Percentiles rank a stretch among this genome's conserved stretches.
These are phyloP conservation scores for Dermolepida albohirtum DNA, from an alignment of 2,888 invertebrate genomes.

Conservation along the genomic window DNA sequence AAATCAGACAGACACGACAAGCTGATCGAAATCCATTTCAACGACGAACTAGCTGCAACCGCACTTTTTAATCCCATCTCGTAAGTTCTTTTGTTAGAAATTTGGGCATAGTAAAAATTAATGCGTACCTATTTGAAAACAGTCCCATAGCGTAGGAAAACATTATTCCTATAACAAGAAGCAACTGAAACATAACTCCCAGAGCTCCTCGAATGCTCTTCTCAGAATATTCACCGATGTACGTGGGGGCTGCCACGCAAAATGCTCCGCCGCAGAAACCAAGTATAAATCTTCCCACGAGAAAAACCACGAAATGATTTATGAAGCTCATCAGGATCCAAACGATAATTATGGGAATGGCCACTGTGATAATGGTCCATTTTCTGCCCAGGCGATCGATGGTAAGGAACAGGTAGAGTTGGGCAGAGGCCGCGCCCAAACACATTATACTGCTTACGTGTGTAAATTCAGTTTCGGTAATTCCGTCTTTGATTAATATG, in stretches of 20 bases:
- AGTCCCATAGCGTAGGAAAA: constrained; percentile 77
- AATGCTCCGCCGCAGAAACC: constrained; percentile 73
- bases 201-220: constrained; percentile 81
- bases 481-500: constrained; percentile 58
- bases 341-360: constrained; percentile 51
- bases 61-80: no score
- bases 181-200: constrained; percentile 84
- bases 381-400: constrained; percentile 50
- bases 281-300: constrained; percentile 57
- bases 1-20: no score
- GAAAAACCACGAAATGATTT: constrained; percentile 43
- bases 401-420: constrained; percentile 46
- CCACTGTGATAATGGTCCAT: constrained; percentile 52
- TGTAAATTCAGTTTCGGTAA: constrained; percentile 44
- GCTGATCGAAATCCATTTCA: no score
- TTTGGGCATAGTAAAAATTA: no score
- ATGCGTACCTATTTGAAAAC: constrained; percentile 3
- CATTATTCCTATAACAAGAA: constrained; percentile 82
- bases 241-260: constrained; percentile 84
- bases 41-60: no score
- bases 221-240: constrained; percentile 86
- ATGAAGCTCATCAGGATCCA: constrained; percentile 53
- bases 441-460: constrained; percentile 51
- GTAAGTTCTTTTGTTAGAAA: no score
- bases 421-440: constrained; percentile 50